These are phyloP conservation scores for Montipora foliosa DNA, from an alignment of 64 coral and sea anemone genomes.

Conservation along the genomic window DNA sequence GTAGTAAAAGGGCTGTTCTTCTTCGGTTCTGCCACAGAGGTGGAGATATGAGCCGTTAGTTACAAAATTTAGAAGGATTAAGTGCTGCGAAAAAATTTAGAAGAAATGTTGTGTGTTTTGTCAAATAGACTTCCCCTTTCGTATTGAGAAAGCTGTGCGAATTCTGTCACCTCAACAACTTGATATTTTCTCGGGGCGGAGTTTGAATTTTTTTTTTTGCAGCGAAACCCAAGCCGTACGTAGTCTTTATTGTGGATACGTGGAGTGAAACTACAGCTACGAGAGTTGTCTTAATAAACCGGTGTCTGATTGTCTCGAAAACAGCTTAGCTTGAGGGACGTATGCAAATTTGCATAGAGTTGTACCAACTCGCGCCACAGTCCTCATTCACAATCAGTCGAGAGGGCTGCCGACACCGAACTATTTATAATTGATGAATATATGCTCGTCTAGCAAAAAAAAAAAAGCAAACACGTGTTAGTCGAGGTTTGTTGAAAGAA, in stretches of 20 bases:
- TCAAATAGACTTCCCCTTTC: neutral
- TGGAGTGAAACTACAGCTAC: conserved; percentile 10
- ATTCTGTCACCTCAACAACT: neutral
- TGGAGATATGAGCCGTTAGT: neutral
- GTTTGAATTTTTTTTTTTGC: neutral
- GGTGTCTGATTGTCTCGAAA: conserved; percentile 74
- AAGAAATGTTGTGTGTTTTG: neutral
- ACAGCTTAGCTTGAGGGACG: conserved; percentile 68
- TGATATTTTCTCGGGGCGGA: neutral
- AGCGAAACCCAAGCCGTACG: neutral
- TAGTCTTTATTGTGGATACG: neutral
- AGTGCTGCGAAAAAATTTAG: neutral
- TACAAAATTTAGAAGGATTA: neutral
- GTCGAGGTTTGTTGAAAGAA: conserved; percentile 36
- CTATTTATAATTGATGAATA: conserved; percentile 87
- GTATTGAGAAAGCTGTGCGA: neutral
- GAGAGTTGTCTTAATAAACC: conserved; percentile 33
- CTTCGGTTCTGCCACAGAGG: neutral
- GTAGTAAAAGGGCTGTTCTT: neutral
- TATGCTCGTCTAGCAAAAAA: conserved; percentile 16
- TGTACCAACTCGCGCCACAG: conserved; percentile 37
- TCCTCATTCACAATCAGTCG: conserved; percentile 59
- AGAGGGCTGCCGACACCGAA: conserved; percentile 39
- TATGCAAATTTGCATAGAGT: conserved; percentile 80
- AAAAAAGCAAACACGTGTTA: conserved; percentile 64